phyloP scores from a whole-genome alignment of 1,140 invertebrate genomes.

The Coptotermes formosanus region DNA sequence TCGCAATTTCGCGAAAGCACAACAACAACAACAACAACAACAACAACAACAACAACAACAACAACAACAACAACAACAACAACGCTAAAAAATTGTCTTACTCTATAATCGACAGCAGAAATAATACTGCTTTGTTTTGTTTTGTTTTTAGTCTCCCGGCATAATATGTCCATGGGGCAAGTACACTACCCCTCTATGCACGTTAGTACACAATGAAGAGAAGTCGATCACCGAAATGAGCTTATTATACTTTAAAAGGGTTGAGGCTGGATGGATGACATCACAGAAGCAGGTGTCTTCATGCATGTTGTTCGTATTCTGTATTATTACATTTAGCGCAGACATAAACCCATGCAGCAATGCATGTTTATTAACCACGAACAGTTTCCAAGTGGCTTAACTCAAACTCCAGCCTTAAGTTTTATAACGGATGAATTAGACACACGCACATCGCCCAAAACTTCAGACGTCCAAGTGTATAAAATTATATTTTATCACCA shows the following conservation, averaged over 20 bases:
- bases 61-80: too few species aligned
- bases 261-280: background rate
- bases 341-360: background rate
- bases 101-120: too few species aligned
- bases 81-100: too few species aligned
- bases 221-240: background rate
- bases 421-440: too few species aligned
- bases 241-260: background rate
- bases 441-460: too few species aligned
- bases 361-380: background rate
- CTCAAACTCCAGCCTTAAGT: background rate
- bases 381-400: background rate
- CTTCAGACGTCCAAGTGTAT: too few species aligned
- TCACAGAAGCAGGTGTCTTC: background rate
- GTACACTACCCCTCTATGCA: background rate
- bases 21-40: too few species aligned
- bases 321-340: background rate
- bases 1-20: too few species aligned
- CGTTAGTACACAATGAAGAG: background rate
- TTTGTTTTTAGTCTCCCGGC: background rate
- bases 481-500: too few species aligned
- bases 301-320: background rate
- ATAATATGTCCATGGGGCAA: background rate
- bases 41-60: too few species aligned
- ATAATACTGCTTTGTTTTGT: too few species aligned